A percentile compares a stretch with the other conserved stretches of the same genome.
phyloP scores from a whole-genome alignment of 2,888 invertebrate genomes.

The Drosophila siamana region DNA sequence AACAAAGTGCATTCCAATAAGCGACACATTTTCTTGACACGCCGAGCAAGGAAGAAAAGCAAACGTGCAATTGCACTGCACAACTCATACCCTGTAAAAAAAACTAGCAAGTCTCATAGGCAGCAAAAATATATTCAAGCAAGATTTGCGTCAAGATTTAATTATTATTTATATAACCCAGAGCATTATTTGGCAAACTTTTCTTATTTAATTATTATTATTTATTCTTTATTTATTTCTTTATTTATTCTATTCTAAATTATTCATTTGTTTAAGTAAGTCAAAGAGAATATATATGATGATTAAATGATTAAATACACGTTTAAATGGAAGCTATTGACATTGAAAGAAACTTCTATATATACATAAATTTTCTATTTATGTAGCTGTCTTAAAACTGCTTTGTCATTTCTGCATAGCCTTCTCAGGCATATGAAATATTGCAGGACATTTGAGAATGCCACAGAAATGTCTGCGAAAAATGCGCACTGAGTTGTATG shows the following conservation, averaged over 20 bases:
- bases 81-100: neutral
- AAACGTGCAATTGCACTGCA: neutral
- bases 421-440: neutral
- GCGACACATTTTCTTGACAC: slow-evolving; percentile 53
- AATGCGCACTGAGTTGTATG: slow-evolving; percentile 31
- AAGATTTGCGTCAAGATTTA: neutral
- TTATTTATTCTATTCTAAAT: too few species aligned
- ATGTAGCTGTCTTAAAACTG: neutral
- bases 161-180: too few species aligned
- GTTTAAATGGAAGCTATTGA: too few species aligned
- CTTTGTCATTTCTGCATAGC: neutral
- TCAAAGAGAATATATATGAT: too few species aligned
- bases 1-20: slow-evolving; percentile 66
- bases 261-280: too few species aligned
- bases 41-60: slow-evolving; percentile 9
- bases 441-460: neutral
- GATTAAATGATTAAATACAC: too few species aligned
- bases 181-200: too few species aligned
- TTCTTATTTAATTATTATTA: too few species aligned
- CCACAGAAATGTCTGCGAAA: slow-evolving; percentile 20
- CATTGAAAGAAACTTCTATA: too few species aligned
- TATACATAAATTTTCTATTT: neutral
- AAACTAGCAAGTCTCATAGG: too few species aligned
- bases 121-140: neutral
- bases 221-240: too few species aligned